These are phyloP conservation scores for Merops nubicus DNA, from an alignment of 2,113 vertebrate genomes.

Conservation along the genomic window DNA sequence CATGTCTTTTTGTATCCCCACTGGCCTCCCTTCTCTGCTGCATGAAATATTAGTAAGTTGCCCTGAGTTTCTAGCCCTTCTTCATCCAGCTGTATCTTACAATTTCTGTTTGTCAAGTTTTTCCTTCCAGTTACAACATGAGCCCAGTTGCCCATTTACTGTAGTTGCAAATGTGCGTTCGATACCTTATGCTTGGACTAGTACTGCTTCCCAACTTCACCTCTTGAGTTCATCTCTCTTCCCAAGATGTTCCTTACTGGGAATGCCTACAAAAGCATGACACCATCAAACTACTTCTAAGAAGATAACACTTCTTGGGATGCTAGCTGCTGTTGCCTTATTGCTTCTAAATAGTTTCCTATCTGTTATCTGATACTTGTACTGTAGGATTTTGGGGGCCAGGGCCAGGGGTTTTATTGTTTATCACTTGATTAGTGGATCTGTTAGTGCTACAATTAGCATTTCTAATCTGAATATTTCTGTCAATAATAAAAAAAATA, in stretches of 20 bases:
- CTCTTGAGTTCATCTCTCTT: not conserved
- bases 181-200: not conserved
- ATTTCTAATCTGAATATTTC: not conserved
- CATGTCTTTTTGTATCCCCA: not conserved
- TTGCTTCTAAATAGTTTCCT: not conserved
- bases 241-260: not conserved
- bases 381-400: not conserved
- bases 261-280: not conserved
- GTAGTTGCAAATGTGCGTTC: not conserved
- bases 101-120: not conserved
- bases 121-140: not conserved
- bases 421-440: not conserved
- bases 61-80: not conserved
- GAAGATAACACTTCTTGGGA: not conserved
- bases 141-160: not conserved
- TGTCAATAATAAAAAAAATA: not conserved
- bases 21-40: not conserved
- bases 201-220: not conserved
- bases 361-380: not conserved
- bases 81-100: not conserved
- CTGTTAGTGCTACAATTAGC: not conserved
- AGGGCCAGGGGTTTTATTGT: not conserved
- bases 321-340: not conserved
- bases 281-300: not conserved
- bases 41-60: not conserved